Base-by-base conservation (phyloP, 2,113 vertebrate species). In the Gorsachius goisagi region DNA sequence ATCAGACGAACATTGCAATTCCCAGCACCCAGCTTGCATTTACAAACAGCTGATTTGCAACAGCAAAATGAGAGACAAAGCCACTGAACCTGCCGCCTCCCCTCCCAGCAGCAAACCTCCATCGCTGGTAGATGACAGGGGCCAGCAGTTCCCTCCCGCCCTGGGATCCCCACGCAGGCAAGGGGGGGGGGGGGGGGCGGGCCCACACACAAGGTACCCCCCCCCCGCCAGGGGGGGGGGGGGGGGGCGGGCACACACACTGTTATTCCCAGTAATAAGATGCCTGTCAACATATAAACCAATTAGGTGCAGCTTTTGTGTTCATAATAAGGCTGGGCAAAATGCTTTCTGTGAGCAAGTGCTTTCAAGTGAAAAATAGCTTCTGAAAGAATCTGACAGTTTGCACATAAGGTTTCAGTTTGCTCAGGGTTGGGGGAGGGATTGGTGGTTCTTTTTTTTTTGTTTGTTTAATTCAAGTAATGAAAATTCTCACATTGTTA, bases 331-430 rank as follows among this genome's bases (percentile, higher is more conserved):
- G 81, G 84, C 87, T 30, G 69, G 60, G 60, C 66, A 95, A 90
- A 91, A 84, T 15, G 80, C 60, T 94, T 87, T 92, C 80, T 55
- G 2, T 30, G 69, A 87, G 89, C 76, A 74, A 96, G 84, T 58
- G 89, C 94, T 95, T 96, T 94, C 93, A 89, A 95, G 95, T 95
- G 95, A 96, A 89, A 96, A 97, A 96, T 56, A 84, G 91, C 69
- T 92, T 85, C 95, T 94, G 94, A 85, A 96, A 78, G 87, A 78
- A 85, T 92, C 60, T 94, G 93, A 91, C 89, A 89, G 93, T 85
- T 92, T 60, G 69, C 89, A 95, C 94, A 92, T 89, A 89, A 96
- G 93, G 93, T 96, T 96, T 92, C 66, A 30, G 84, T 95, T 97
- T 94, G 91, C 73, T 87, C 73, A 9, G 86, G 56, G 56, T 60